Base-by-base conservation (phyloP, 53 echinoderm and acorn worm genomes). In the Holothuria leucospilota region DNA sequence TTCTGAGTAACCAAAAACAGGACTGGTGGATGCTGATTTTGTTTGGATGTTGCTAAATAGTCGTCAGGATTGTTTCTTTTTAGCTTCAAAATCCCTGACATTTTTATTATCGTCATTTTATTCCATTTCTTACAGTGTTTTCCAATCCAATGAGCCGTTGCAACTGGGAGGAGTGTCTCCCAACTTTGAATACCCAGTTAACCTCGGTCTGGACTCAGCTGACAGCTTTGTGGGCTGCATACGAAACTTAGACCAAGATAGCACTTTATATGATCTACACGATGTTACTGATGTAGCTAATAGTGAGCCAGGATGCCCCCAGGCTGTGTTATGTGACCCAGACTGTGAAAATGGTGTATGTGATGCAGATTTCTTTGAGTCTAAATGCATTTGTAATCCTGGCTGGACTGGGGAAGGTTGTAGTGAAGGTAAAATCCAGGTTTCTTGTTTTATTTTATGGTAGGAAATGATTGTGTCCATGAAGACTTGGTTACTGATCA, bases 161-260 rank as follows among this genome's bases (percentile, higher is more conserved):
- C 93, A 93, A 68, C 93, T 98, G 13, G 98, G 98, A 41, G 98
- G 98, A 30, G 84, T 88, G 21, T 89, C 91, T 68, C 6, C 69
- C 4, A 39, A 29, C 23, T 90, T 84, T 39, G 66, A 63, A 23
- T 94, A 94, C 53, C 91, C 91, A 7, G 29, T 2, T 27, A 40
- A 7, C 39, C 69, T 85, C 11, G 60, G 49, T 12, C 24, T 96
- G 28, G 25, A 40, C 38, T 87, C 89, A 8, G 65, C 52, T 3
- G 66, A 25, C 7, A 90, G 92, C 29, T 98, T 90, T 67, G 87
- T 86, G n/a, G 98, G 98, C 41, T 98, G 98, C 82, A 93, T 98
- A 66, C 71, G 86, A 59, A 93, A 98, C 72, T 73, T 98, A 0
- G 89, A 92, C 70, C 92, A 93, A 56, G 98, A 98, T 67, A 89